Conservation (phyloP, 2,888 invertebrate genomes). For the Argyresthia goedartella region DNA sequence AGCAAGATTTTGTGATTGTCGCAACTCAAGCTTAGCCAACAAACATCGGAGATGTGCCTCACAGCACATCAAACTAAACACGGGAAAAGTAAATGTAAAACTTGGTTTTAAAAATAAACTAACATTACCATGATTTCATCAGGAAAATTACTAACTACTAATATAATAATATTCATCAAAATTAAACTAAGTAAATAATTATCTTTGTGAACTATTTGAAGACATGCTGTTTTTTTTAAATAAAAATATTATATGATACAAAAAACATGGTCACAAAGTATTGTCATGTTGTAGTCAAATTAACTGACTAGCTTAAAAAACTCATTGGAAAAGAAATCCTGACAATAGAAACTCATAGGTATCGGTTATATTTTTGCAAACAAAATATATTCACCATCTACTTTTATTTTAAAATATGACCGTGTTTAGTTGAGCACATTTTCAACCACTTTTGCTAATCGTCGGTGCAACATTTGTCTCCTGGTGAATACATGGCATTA, state of each 20-base stretch:
- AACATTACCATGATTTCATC: neutral
- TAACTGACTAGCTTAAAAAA: slow-evolving; percentile 19
- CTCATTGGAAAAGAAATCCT: slow-evolving; percentile 8
- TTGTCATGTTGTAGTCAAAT: slow-evolving; percentile 22
- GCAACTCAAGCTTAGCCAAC: neutral
- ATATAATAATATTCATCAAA: neutral
- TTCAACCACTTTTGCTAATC: no score
- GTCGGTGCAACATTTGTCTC: no score
- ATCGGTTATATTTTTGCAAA: neutral
- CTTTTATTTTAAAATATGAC: no score
- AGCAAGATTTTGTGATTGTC: neutral
- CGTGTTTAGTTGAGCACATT: no score
- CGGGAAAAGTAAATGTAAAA: no score
- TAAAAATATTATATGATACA: neutral
- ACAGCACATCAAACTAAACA: no score
- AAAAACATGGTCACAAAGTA: slow-evolving; percentile 6
- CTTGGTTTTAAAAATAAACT: neutral
- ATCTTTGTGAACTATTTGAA: neutral
- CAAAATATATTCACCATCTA: no score
- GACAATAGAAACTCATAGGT: slow-evolving; percentile 14
- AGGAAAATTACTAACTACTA: neutral
- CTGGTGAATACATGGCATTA: no score
- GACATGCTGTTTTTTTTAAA: neutral
- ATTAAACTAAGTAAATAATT: neutral
- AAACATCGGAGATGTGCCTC: neutral